phyloP scores from a whole-genome alignment of 2,888 invertebrate species.

The Pheosia gnoma region DNA sequence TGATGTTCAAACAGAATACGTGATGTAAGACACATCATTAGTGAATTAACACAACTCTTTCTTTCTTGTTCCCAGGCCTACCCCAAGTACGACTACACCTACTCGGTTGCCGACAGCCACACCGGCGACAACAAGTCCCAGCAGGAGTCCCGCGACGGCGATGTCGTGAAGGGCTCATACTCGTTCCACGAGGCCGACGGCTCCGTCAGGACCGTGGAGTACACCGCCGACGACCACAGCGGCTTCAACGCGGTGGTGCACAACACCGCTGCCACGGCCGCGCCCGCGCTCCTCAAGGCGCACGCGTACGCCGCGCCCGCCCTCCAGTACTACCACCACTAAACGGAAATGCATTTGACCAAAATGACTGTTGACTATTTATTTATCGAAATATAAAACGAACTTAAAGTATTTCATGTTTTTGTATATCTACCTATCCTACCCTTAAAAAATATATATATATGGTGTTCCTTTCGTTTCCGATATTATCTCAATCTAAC shows the following conservation, averaged over 20 bases:
- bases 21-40: background rate
- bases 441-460: background rate
- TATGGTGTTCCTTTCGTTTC: too few species aligned
- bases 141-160: slow-evolving; percentile 76
- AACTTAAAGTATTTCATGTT: background rate
- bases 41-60: background rate
- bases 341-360: background rate
- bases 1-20: background rate
- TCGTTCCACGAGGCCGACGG: slow-evolving; percentile 79
- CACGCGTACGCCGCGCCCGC: slow-evolving; percentile 39
- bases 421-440: background rate
- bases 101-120: slow-evolving; percentile 78
- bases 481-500: too few species aligned
- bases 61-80: slow-evolving; percentile 56
- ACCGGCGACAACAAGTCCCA: slow-evolving; percentile 80
- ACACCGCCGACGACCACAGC: slow-evolving; percentile 75
- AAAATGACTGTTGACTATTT: slow-evolving; percentile 29
- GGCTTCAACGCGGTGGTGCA: slow-evolving; percentile 68
- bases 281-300: slow-evolving; percentile 38
- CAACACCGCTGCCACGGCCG: slow-evolving; percentile 55
- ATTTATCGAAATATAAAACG: slow-evolving; percentile 27
- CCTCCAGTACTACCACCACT: slow-evolving; percentile 12
- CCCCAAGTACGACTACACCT: slow-evolving; percentile 78
- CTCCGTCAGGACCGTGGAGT: slow-evolving; percentile 76
- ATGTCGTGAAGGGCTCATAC: slow-evolving; percentile 77